Conservation (phyloP, 2,888 invertebrate genomes). For the Hemicrepidius hirtus region DNA sequence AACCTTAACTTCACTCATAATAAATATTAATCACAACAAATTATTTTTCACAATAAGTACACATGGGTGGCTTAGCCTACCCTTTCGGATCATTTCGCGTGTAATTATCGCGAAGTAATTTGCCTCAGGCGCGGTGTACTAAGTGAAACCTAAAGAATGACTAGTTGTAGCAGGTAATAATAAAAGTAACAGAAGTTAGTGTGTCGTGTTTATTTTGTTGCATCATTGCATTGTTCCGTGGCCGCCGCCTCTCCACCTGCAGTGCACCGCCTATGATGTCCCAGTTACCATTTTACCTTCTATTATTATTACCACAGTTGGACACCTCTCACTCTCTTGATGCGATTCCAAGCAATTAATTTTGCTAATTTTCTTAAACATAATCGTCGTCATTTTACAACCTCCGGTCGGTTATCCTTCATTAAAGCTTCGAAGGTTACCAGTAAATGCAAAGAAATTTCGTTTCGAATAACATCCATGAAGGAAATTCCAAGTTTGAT, state of each 20-base stretch:
- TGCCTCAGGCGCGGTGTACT: conserved; percentile 10
- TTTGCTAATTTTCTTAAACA: not conserved
- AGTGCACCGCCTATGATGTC: conserved; percentile 42
- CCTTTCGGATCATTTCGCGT: too few relatives aligned
- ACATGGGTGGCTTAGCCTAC: too few relatives aligned
- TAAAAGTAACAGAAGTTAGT: conserved; percentile 39
- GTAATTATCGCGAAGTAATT: not conserved
- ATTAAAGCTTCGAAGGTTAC: conserved; percentile 37
- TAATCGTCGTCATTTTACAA: not conserved
- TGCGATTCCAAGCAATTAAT: not conserved
- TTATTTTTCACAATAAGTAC: too few relatives aligned
- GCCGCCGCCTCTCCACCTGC: conserved; percentile 49
- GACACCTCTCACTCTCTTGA: not conserved
- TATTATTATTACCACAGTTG: not conserved
- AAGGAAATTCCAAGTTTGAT: conserved; percentile 30
- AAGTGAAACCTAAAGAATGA: conserved; percentile 29
- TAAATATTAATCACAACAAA: too few relatives aligned
- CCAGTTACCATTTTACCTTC: conserved; percentile 46
- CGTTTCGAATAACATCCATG: conserved; percentile 27
- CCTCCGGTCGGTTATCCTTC: conserved; percentile 19
- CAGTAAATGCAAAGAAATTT: conserved; percentile 25
- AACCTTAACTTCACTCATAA: too few relatives aligned
- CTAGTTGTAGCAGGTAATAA: conserved; percentile 37
- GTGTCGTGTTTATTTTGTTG: conserved; percentile 42
- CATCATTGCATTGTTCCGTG: conserved; percentile 57